phyloP scores from a whole-genome alignment of 2,888 invertebrate species.

The Rotaria socialis region DNA sequence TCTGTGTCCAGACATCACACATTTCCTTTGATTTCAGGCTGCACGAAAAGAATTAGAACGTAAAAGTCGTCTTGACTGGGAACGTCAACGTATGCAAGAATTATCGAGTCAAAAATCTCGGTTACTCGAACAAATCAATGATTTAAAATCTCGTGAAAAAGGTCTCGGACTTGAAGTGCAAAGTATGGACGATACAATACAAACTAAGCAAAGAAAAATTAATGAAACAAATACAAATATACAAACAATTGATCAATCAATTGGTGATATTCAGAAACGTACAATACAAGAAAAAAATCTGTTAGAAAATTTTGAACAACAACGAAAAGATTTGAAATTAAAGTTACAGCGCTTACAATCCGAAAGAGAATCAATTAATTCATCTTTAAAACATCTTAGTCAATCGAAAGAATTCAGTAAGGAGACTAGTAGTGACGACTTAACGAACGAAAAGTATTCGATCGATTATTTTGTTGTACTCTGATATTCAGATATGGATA shows the following conservation, averaged over 20 bases:
- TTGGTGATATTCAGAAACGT: not conserved
- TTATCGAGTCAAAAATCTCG: constrained; percentile 40
- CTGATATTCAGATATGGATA: not conserved
- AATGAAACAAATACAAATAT: not conserved
- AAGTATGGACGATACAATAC: constrained; percentile 31
- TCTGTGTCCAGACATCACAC: not conserved
- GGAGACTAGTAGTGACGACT: not conserved
- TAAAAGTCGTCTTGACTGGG: constrained; percentile 45
- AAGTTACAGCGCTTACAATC: not conserved
- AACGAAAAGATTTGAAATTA: not conserved
- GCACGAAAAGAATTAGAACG: constrained; percentile 44
- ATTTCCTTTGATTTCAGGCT: not conserved
- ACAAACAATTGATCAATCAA: not conserved
- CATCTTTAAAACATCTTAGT: not conserved
- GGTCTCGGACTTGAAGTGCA: constrained; percentile 42
- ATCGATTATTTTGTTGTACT: too few species aligned
- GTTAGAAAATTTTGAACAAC: not conserved
- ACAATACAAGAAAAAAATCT: not conserved
- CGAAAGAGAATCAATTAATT: constrained; percentile 1
- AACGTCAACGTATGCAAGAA: constrained; percentile 43
- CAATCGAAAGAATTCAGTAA: constrained; percentile 30
- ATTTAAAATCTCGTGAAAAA: constrained; percentile 43
- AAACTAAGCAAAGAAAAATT: not conserved
- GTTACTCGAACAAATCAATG: constrained; percentile 44
- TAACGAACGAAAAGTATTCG: too few species aligned